Conservation (phyloP, 2,888 invertebrate species). For the Tinea pellionella region DNA sequence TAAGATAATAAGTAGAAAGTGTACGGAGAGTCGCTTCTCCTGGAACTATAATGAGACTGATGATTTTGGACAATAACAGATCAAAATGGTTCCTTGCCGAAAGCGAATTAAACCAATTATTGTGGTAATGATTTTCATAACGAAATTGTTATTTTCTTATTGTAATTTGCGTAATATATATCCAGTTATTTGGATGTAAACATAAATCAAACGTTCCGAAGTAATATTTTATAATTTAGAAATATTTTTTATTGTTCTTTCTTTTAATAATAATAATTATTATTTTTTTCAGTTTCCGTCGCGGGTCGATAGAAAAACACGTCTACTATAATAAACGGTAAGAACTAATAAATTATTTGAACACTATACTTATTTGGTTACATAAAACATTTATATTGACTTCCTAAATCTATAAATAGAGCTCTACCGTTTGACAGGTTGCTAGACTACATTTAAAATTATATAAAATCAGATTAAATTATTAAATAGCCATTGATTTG, state of each 20-base stretch:
- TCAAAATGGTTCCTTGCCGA: constrained; percentile 1
- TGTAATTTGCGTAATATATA: background rate
- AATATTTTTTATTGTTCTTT: background rate
- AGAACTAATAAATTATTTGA: background rate
- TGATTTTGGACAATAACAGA: constrained; percentile 9
- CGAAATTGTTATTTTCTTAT: background rate
- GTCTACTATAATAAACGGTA: background rate
- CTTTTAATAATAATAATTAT: background rate
- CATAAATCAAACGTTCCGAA: background rate
- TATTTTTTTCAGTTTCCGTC: background rate
- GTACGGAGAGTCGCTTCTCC: background rate
- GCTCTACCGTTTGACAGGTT: background rate
- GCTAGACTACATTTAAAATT: background rate
- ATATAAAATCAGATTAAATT: constrained; percentile 1
- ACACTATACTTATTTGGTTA: background rate
- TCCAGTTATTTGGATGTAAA: background rate
- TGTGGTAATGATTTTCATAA: background rate
- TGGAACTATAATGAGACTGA: constrained; percentile 10
- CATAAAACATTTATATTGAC: background rate
- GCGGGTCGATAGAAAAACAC: background rate
- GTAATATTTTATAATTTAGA: too few relatives aligned
- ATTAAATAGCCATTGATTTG: background rate
- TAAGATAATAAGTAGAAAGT: constrained; percentile 8
- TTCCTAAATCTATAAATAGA: constrained; percentile 10
- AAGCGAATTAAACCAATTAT: background rate